phyloP scores from a whole-genome alignment of 1,140 invertebrate species.

The Scaptomyza hsui region DNA sequence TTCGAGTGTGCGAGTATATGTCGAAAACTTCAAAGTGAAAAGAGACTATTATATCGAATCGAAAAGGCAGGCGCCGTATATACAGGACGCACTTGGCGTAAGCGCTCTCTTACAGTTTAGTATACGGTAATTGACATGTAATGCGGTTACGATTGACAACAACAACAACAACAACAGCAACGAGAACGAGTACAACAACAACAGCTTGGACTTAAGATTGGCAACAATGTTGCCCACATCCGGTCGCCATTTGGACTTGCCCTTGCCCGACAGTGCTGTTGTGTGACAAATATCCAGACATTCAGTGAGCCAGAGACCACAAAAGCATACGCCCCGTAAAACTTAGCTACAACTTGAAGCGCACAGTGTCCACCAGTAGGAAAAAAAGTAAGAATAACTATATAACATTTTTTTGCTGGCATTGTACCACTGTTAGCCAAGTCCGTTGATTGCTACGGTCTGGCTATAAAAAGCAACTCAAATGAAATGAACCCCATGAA shows the following conservation, averaged over 20 bases:
- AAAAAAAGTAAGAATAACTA: neutral
- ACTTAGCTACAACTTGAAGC: slow-evolving; percentile 27
- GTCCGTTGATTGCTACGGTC: slow-evolving; percentile 14
- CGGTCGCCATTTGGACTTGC: slow-evolving; percentile 70
- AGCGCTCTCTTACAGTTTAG: slow-evolving; percentile 75
- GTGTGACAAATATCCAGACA: slow-evolving; percentile 65
- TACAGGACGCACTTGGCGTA: slow-evolving; percentile 65
- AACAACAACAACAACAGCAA: slow-evolving; percentile 52
- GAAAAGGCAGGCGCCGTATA: slow-evolving; percentile 45
- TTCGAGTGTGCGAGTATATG: slow-evolving; percentile 17
- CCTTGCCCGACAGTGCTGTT: slow-evolving; percentile 35
- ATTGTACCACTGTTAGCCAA: slow-evolving; percentile 33
- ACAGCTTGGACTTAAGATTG: slow-evolving; percentile 35
- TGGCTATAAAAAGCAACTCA: slow-evolving; percentile 76
- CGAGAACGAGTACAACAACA: slow-evolving; percentile 3
- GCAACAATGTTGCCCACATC: slow-evolving; percentile 74
- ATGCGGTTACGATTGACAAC: slow-evolving; percentile 80
- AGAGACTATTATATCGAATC: slow-evolving; percentile 43
- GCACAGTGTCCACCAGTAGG: slow-evolving; percentile 21
- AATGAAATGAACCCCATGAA: slow-evolving; percentile 80
- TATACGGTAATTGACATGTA: slow-evolving; percentile 80
- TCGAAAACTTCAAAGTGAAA: slow-evolving; percentile 47
- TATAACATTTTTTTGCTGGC: no score
- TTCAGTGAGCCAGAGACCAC: slow-evolving; percentile 34
- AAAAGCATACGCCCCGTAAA: slow-evolving; percentile 59